Base-by-base conservation (phyloP, 2,797 vertebrate species). In the Etheostoma perlongum region DNA sequence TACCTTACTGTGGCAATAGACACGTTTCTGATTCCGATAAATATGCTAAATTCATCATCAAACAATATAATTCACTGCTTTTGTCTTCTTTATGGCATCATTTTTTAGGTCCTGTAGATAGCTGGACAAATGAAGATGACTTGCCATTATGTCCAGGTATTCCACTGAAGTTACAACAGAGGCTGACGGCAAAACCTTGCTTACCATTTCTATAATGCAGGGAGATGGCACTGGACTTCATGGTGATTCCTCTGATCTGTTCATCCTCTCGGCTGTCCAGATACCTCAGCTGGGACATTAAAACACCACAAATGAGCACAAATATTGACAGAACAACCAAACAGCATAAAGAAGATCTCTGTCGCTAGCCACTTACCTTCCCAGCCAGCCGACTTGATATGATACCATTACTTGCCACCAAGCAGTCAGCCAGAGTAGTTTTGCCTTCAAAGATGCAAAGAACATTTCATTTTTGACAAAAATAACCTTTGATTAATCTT, bases 201-300 rank as follows among this genome's bases (percentile, higher is more conserved):
- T 89, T 86, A 98, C 98, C 95, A 48, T 91, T 63, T 2, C 83
- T 81, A 62, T 94, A 97, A 68, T 97, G 96, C 58, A 99, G 86
- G 8, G 98, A 98, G 88, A 99, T 99, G 30, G 97, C 97, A 33
- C 98, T 99, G 52, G 98, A 99, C 78, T 99, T 99, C 98, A 99
- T 99, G 4, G 98, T 99, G 90, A 99, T 99, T 58, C 98, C 98
- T 86, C 98, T 89, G 64, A 97, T 58, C 92, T 99, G 98, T 15
- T 99, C 98, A 73, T 99, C 98, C 82, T 99, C 96, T 83, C 98
- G 94, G 88, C 98, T 99, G 93, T 99, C 98, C 73, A 99, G 90
- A 67, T 99, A 99, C 53, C 98, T 94, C 72, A 99, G 84, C 98
- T 99, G 86, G 57, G 61, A 79, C 0, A 73, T 49, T 0, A 30